Evolutionary conservation across 1,140 invertebrate species (phyloP), one percentile per base, ranked within the genome.

Genomic region (Lasaia peninsularis): DNA sequence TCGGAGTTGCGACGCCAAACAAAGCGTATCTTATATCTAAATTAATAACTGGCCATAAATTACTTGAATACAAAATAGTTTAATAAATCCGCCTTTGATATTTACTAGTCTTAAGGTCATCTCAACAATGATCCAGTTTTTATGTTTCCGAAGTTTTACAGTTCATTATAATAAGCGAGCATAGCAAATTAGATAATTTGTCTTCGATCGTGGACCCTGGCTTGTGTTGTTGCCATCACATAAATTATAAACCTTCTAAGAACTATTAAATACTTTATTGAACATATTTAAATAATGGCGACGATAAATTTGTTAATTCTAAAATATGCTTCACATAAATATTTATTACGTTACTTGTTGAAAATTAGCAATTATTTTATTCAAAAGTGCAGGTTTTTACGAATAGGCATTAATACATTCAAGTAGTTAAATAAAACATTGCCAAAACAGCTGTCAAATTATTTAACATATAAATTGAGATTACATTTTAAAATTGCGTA

Each of bases 141-240:
- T 14, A 35, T 35, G 34, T 35, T 12, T 28, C 8, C 24, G 12
- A 14, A 50, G 21, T 32, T 51, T 28, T 31, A 10, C 14, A 49
- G 67, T 75, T 78, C 79, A 84, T 84, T 84, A 80, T 79, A 80
- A 79, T 75, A 75, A 80, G 75, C 67, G 63, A 68, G 61, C 75
- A 69, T 73, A 62, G 58, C 73, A 74, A 80, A 82, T 81, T 78
- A 72, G 68, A 69, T 69, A 80, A 84, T 84, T 82, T 85, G 81
- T 85, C 81, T 82, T 80, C 72, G 62, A 18, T 40, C 56, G 61
- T 60, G 56, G 21, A 57, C 49, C 44, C 56, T 56, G 37, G 37
- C 18, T 9, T 14, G 10, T 44, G 67, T 78, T 78, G 73, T 79
- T 69, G 62, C 55, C 31, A 40, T 28, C 18, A 40, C 67, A 66